Evolutionary conservation across 2,113 vertebrate species (phyloP), one percentile per base, ranked within the genome.

Genomic region (Ceuthmochares aereus): DNA sequence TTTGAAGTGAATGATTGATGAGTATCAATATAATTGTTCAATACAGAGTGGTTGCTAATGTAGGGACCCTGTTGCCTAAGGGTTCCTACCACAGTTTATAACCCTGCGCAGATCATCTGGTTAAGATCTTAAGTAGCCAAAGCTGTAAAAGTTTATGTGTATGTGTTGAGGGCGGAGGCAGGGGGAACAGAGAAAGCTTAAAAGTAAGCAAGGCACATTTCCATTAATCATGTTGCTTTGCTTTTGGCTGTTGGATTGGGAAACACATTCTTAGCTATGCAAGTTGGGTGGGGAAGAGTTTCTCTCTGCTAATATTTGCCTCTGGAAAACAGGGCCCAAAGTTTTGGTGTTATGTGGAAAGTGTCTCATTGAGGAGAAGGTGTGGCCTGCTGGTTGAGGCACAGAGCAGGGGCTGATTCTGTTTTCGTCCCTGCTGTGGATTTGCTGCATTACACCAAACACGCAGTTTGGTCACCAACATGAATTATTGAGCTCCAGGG

Each of bases 1-100:
- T 97, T 93, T 97, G 90, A 96, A 97, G 97, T 97, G 95, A 98
- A 97, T 97, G 97, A 98, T 98, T 98, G 97, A 98, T 98, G 97
- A 97, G 89, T 91, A 94, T 96, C 95, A 95, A 85, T 95, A 94
- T 90, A 87, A 89, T 93, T 92, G 95, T 97, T 97, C 96, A 43
- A 69, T 97, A 89, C 75, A 69, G 63, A 96, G 67, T 86, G 90
- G 96, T 95, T 96, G 96, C 95, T 98, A 97, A 98, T 98, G 87
- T 68, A 96, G 84, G 90, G 80, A 84, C 90, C 95, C 86, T 32
- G 12, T 87, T 97, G 95, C 95, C 96, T 37, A 75, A 95, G 96
- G 97, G 95, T 90, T 93, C 95, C 93, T 94, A 36, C 93, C 43
- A 20, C 69, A 64, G 93, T 96, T 97, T 97, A 96, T 94, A 97